Evolutionary conservation across 2,888 invertebrate genomes (phyloP), one percentile per base, ranked within the genome.

Genomic region (Drosophila nr. perissopoda): DNA sequence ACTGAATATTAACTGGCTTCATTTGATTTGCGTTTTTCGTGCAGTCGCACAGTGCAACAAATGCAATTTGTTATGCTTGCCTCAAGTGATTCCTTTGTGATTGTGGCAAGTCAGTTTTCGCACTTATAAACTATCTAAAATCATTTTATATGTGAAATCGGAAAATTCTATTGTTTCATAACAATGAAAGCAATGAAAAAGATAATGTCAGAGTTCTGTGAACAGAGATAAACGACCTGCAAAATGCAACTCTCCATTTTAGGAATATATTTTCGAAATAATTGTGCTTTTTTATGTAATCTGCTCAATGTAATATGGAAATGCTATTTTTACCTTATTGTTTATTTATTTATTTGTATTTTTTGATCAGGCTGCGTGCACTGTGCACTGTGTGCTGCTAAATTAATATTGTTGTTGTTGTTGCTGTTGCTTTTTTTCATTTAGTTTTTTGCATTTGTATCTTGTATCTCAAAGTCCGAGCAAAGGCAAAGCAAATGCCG

Each of bases 1-100:
- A 67, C 70, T 53, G 71, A 61, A 70, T 83, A 73, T 70, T 73
- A 87, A 83, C 78, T 87, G 57, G 69, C 79, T 81, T 60, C 78
- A 63, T 70, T 66, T 60, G 75, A 74, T 79, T 77, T 70, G 79
- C 79, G 69, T 74, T 69, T 62, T 46, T 61, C 46, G 61, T 38
- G 56, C 74, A 57, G n/a, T 53, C 34, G 78, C 81, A 78, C 81
- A 74, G 64, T 77, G 70, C 56, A 66, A 53, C 64, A n/a, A 62
- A 40, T 74, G 60, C 58, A 34, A 73, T 81, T 79, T 69, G 42
- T 8, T 27, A 3, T 29, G 49, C 33, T 11, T 5, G 34, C 11
- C 5, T 8, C 7, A 3, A 18, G 5, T 8, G 46, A 1, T 8
- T 46, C 16, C 46, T 16, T 46, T 25, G 25, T 16, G 21, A 16